A percentile compares a stretch with the other conserved stretches of the same genome.
Conservation (phyloP, 2,797 vertebrate genomes). For the Poecilia velifera region DNA sequence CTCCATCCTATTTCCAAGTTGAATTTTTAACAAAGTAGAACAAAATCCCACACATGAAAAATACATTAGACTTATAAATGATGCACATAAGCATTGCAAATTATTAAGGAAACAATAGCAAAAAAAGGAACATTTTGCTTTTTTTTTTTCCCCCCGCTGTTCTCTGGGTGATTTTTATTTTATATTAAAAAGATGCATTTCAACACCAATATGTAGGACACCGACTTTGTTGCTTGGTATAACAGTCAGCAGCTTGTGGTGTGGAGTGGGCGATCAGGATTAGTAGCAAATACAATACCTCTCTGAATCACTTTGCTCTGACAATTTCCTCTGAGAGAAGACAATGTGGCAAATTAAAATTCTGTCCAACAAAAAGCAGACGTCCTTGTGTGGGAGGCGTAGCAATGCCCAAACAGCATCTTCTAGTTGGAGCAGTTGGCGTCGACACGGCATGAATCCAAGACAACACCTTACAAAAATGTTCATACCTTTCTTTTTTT, state of each 20-base stretch:
- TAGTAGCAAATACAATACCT: constrained; percentile 39
- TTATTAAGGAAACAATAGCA: neutral
- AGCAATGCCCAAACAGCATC: constrained; percentile 12
- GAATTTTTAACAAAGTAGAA: neutral
- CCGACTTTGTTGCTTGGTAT: constrained; percentile 15
- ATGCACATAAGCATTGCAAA: neutral
- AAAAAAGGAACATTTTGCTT: neutral
- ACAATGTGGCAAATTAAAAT: constrained; percentile 36
- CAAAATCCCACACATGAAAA: neutral
- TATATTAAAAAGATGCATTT: constrained; percentile 8
- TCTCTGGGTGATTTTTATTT: neutral
- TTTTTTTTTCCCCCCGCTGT: neutral
- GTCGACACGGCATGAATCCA: neutral
- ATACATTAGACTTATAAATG: neutral
- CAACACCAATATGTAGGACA: constrained; percentile 26
- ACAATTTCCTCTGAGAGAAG: constrained; percentile 27
- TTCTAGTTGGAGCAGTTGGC: constrained; percentile 1
- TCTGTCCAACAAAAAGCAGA: constrained; percentile 28
- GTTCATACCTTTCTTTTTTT: neutral
- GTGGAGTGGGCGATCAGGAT: constrained; percentile 42
- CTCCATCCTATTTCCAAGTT: neutral
- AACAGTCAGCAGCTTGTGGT: constrained; percentile 14
- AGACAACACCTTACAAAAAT: neutral
- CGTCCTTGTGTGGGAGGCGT: constrained; percentile 53
- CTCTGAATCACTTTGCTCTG: constrained; percentile 35